Evolutionary conservation across 1,140 invertebrate species (phyloP), one percentile per base, ranked within the genome.

Genomic region (Bombus breviceps): DNA sequence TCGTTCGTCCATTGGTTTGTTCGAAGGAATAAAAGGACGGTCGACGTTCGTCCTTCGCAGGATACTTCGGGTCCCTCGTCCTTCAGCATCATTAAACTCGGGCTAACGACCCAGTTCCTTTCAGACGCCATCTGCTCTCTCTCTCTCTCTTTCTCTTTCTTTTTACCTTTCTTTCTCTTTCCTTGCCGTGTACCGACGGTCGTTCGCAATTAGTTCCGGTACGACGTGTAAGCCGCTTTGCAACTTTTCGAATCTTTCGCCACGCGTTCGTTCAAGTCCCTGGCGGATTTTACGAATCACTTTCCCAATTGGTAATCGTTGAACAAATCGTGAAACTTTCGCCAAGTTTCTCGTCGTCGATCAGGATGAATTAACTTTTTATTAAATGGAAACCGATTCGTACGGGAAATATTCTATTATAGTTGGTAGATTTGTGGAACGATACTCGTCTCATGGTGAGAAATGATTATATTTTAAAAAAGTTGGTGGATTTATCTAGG

Each of bases 41-140:
- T 89, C 81, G 87, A 91, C 86, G 86, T 89, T 89, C 89, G 90
- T 91, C 86, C 90, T 87, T 88, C 85, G 89, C 77, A 77, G 82
- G 88, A 86, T 89, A 89, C 88, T 76, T 69, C 72, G 68, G 77
- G 72, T 53, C 88, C 66, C 86, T 88, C 89, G 89, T 90, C 89
- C 88, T 90, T 90, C 88, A 86, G 86, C 82, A 86, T 90, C 88
- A 83, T 90, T 90, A 90, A 90, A 83, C 89, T 82, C 69, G 32
- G 88, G 86, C 86, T 90, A 90, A 90, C 89, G 89, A 90, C 86
- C 88, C 80, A 90, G 86, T 90, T 90, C 89, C 89, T 88, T 90
- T 90, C 89, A 90, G 86, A 87, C 85, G 73, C 81, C 89, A 89
- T 88, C 88, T 87, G 77, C 77, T 75, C 72, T 41, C 74, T 76